A percentile compares a stretch with the other conserved stretches of the same genome.
Evolutionary conservation across 1,140 invertebrate species (phyloP).

Genomic region (Ceratoteleas bidentatus): DNA sequence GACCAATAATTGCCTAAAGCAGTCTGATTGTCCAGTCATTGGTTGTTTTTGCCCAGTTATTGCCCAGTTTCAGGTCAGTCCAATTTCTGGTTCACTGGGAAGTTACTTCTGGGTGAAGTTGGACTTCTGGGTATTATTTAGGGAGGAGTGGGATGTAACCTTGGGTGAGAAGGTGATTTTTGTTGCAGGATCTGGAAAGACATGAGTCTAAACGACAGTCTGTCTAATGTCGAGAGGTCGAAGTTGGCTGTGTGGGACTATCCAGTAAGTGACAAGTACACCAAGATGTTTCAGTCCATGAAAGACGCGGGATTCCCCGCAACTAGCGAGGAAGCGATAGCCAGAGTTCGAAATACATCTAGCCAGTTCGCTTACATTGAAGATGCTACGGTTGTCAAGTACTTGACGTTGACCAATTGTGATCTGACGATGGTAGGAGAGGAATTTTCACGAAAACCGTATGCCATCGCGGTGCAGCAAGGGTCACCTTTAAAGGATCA

Average conservation of each 20-base stretch:
- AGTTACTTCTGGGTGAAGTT: too few relatives aligned
- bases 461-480: constrained; percentile 97
- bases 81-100: too few relatives aligned
- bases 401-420: constrained; percentile 92
- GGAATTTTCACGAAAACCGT: constrained; percentile 98
- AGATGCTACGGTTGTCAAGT: constrained; percentile 96
- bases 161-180: too few relatives aligned
- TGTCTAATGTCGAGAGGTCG: constrained; percentile 93
- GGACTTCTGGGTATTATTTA: too few relatives aligned
- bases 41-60: too few relatives aligned
- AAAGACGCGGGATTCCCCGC: constrained; percentile 91
- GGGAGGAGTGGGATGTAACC: too few relatives aligned
- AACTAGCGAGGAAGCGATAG: constrained; percentile 88
- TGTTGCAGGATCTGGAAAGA: constrained; percentile 78
- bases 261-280: constrained; percentile 98
- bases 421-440: constrained; percentile 95
- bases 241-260: constrained; percentile 99
- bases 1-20: too few relatives aligned
- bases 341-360: constrained; percentile 88
- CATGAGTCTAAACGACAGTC: constrained; percentile 96
- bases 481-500: constrained; percentile 95
- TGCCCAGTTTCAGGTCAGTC: too few relatives aligned
- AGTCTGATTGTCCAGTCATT: too few relatives aligned
- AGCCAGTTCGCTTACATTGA: constrained; percentile 97
- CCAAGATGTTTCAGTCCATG: constrained; percentile 99